Evolutionary conservation across 2,797 vertebrate genomes (phyloP).

Genomic region (Hemibagrus guttatus): DNA sequence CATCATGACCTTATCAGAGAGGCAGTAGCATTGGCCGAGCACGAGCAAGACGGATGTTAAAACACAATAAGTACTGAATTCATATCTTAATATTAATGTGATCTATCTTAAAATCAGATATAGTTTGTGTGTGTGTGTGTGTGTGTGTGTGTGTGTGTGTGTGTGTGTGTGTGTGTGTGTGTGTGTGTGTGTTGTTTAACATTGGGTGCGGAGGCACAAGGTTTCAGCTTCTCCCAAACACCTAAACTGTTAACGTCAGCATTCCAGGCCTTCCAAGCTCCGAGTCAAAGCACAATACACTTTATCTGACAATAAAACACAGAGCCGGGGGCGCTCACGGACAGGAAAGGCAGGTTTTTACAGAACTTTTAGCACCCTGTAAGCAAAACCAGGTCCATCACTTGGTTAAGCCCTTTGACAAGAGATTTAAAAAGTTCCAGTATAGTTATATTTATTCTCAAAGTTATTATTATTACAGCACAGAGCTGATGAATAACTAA

Average conservation of each 20-base stretch:
- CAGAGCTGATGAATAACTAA: too few species aligned
- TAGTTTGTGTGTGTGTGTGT: not conserved
- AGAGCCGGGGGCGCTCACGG: conserved; percentile 62
- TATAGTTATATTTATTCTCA: not conserved
- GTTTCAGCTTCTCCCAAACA: conserved; percentile 39
- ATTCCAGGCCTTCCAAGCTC: conserved; percentile 66
- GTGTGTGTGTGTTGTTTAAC: conserved; percentile 11
- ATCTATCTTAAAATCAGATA: conserved; percentile 4
- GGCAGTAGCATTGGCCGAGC: conserved; percentile 16
- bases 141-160: not conserved
- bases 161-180: not conserved
- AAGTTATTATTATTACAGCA: not conserved
- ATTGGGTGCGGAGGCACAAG: conserved; percentile 23
- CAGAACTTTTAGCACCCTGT: not conserved
- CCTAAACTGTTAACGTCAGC: conserved; percentile 71
- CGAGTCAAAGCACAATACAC: conserved; percentile 70
- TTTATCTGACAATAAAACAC: conserved; percentile 66
- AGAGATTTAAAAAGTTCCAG: not conserved
- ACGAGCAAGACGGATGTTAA: not conserved
- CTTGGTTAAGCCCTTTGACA: not conserved
- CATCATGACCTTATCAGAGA: conserved; percentile 54
- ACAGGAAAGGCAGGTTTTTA: not conserved
- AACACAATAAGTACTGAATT: not conserved
- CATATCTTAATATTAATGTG: conserved; percentile 8
- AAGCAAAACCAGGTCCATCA: not conserved